Conservation (phyloP, 2,888 invertebrate genomes). For the Cephus pygmeus region DNA sequence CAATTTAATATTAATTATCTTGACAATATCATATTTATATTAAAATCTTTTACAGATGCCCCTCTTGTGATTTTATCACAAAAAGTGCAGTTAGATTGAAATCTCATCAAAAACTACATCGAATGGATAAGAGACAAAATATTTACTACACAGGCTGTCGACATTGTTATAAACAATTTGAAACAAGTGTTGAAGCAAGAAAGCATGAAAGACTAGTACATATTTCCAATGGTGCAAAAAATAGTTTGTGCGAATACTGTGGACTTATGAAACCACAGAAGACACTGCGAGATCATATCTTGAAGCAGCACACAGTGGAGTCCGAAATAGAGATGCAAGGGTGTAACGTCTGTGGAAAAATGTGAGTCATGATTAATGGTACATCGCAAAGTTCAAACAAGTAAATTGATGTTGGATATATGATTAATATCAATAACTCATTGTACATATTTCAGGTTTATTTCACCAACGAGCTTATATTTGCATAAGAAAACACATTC, state of each 20-base stretch:
- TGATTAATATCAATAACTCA: neutral
- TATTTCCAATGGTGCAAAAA: slow-evolving; percentile 11
- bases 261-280: slow-evolving; percentile 20
- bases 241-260: slow-evolving; percentile 18
- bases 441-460: slow-evolving; percentile 11
- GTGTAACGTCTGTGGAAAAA: slow-evolving; percentile 19
- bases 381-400: neutral
- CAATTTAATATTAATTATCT: neutral
- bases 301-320: slow-evolving; percentile 18
- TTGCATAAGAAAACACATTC: slow-evolving; percentile 19
- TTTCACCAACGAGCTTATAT: slow-evolving; percentile 18
- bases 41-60: slow-evolving; percentile 9
- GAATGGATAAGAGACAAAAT: slow-evolving; percentile 13
- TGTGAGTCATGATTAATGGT: slow-evolving; percentile 4
- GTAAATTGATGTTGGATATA: neutral
- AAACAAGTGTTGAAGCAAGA: slow-evolving; percentile 12
- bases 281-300: slow-evolving; percentile 16
- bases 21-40: neutral
- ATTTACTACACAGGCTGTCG: slow-evolving; percentile 1
- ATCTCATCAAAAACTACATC: slow-evolving; percentile 15
- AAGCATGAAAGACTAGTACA: slow-evolving; percentile 16
- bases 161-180: slow-evolving; percentile 16
- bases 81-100: slow-evolving; percentile 17
- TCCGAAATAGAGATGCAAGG: slow-evolving; percentile 18
- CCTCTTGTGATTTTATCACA: slow-evolving; percentile 16